Percentiles rank a stretch among this genome's conserved stretches.
Conservation (phyloP, 2,113 vertebrate species). For the Boleophthalmus pectinirostris region DNA sequence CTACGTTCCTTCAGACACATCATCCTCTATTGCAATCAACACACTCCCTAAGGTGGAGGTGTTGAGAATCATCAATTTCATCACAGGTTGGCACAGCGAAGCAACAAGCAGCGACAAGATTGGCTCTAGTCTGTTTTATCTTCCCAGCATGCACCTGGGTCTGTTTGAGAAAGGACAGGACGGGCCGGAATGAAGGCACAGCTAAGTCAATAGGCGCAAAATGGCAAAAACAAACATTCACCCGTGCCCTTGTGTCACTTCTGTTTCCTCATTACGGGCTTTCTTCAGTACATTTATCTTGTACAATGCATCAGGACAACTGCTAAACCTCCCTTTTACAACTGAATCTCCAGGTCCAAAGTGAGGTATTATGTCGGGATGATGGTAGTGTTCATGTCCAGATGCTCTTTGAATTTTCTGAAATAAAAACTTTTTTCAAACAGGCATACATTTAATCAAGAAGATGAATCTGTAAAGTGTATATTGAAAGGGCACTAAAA, state of each 20-base stretch:
- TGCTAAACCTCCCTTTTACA: constrained; percentile 11
- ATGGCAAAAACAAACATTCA: constrained; percentile 76
- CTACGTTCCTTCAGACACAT: constrained; percentile 25
- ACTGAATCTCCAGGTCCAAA: background rate
- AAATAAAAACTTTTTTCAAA: background rate
- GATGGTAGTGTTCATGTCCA: background rate
- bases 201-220: constrained; percentile 77
- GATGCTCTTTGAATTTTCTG: background rate
- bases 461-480: background rate
- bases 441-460: background rate
- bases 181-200: constrained; percentile 72
- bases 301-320: constrained; percentile 14
- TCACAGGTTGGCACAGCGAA: constrained; percentile 56
- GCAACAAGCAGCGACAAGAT: constrained; percentile 68
- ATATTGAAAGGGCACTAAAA: background rate
- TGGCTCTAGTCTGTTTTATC: constrained; percentile 39
- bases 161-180: constrained; percentile 76
- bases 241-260: constrained; percentile 64
- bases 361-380: background rate
- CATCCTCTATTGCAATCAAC: constrained; percentile 30
- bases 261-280: constrained; percentile 46
- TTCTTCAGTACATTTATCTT: constrained; percentile 30
- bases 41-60: constrained; percentile 35
- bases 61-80: constrained; percentile 69
- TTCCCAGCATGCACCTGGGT: constrained; percentile 70